Conservation (phyloP, 2,797 vertebrate genomes). For the Sebastes aleutianus region DNA sequence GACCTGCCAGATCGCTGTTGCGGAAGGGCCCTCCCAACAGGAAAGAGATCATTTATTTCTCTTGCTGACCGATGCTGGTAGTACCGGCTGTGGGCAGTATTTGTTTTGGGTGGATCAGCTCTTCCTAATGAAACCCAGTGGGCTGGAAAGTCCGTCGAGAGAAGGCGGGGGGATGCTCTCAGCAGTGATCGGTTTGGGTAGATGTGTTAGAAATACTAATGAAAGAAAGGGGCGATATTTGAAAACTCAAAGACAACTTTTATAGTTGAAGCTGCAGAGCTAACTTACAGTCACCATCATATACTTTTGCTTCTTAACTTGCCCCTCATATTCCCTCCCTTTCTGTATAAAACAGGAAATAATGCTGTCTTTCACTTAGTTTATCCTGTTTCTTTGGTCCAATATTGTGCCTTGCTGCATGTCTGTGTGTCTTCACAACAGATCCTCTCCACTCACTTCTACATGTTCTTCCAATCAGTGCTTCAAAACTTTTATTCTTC, state of each 20-base stretch:
- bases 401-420: not conserved
- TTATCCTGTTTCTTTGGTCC: not conserved
- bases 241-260: not conserved
- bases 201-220: constrained; percentile 27
- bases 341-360: not conserved
- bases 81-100: not conserved
- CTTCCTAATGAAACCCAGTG: constrained; percentile 32
- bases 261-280: not conserved
- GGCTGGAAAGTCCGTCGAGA: constrained; percentile 1
- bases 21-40: constrained; percentile 40
- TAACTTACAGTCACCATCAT: not conserved
- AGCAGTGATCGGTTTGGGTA: not conserved
- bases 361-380: not conserved
- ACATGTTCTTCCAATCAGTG: constrained; percentile 12
- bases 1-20: constrained; percentile 1
- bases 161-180: not conserved
- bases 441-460: not conserved
- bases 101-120: constrained; percentile 48
- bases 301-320: not conserved
- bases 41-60: constrained; percentile 40
- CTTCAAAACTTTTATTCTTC: not conserved
- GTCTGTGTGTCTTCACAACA: not conserved
- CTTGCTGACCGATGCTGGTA: constrained; percentile 8
- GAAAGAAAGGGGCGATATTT: constrained; percentile 17
- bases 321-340: not conserved